Base-by-base conservation (phyloP, 2,888 invertebrate genomes). In the Clivina fossor region DNA sequence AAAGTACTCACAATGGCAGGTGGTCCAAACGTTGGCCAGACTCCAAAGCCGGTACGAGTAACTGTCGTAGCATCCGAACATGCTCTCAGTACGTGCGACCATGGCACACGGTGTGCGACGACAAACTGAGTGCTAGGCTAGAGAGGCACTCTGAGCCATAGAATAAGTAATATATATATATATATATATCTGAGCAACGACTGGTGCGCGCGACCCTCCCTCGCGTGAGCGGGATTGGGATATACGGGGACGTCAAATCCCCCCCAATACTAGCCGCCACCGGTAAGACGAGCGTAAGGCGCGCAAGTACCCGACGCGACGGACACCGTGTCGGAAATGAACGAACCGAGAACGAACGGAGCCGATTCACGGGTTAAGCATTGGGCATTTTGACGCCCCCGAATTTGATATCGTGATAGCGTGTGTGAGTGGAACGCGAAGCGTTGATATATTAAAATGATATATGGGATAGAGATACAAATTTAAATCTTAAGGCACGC, bases 81-180 rank as follows among this genome's bases (percentile, higher is more conserved):
- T 86, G 80, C 81, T 84, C 78, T 79, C 84, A 80, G 82, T 80
- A 78, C 83, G 84, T 82, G 85, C 85, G 82, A 87, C 86, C 86
- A 86, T 86, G 83, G 84, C 86, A 82, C 81, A 85, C 84, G 84
- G 82, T 71, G 78, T 67, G 76, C 77, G 76, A n/a, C n/a, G n/a
- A 70, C 75, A 69, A 66, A 48, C 55, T 58, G 48, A 54, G 57
- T 55, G 58, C 60, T 35, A 38, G 57, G 41, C 30, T 19, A 51
- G 57, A 53, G 59, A 59, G 49, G 38, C 37, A 56, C n/a, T n/a
- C n/a, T n/a, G n/a, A n/a, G n/a, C n/a, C n/a, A n/a, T n/a, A n/a
- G n/a, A n/a, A n/a, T n/a, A n/a, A n/a, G n/a, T n/a, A n/a, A n/a
- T n/a, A n/a, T n/a, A n/a, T n/a, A n/a, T n/a, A n/a, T n/a, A n/a